A percentile compares a stretch with the other conserved stretches of the same genome.
These are phyloP conservation scores for Spheniscus humboldti DNA, from an alignment of 2,797 vertebrate genomes.

Conservation along the genomic window DNA sequence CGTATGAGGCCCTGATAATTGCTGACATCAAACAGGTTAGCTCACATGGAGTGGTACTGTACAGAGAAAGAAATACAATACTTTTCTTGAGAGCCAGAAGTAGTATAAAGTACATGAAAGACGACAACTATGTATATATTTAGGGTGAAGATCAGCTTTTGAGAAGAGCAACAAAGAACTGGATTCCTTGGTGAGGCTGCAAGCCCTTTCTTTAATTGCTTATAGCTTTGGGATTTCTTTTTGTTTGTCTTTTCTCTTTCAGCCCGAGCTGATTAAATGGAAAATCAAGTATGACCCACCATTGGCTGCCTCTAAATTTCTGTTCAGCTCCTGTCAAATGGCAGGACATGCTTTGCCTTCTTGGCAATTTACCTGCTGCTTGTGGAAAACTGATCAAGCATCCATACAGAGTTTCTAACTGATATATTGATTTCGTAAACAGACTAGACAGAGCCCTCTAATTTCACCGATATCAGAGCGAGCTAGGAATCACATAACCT, in stretches of 20 bases:
- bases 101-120: background rate
- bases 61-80: background rate
- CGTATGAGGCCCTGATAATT: background rate
- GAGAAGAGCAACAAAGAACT: background rate
- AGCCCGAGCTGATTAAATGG: background rate
- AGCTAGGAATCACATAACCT: background rate
- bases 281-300: background rate
- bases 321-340: background rate
- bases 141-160: background rate
- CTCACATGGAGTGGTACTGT: background rate
- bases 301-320: background rate
- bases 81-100: background rate
- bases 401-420: background rate
- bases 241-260: background rate
- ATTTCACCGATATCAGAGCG: background rate
- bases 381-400: background rate
- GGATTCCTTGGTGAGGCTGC: background rate
- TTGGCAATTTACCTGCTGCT: background rate
- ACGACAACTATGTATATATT: background rate
- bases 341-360: background rate
- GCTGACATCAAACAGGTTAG: background rate
- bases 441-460: background rate
- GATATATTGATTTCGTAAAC: background rate
- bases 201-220: background rate
- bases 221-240: background rate